Conservation (phyloP, 2,113 vertebrate genomes). For the Heptranchias perlo region DNA sequence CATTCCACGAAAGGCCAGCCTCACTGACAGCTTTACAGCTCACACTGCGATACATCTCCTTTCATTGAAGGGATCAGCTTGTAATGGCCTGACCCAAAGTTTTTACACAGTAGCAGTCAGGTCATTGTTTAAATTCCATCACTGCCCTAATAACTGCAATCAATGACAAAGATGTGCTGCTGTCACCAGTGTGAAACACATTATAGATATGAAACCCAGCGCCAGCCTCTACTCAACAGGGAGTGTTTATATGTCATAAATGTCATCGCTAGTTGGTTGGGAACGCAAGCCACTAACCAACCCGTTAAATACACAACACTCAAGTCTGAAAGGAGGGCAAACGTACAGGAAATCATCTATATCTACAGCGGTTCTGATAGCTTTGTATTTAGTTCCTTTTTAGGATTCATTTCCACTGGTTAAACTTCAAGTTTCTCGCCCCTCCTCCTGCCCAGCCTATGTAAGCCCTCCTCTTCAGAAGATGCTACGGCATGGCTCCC, state of each 20-base stretch:
- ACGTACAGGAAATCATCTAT: not conserved
- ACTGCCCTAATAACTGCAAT: not conserved
- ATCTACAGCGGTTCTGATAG: not conserved
- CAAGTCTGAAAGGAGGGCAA: not conserved
- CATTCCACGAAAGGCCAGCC: not conserved
- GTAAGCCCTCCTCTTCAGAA: too few species aligned
- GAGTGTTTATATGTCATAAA: not conserved
- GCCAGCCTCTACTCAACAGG: not conserved
- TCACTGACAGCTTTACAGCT: constrained; percentile 23
- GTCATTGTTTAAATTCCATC: not conserved
- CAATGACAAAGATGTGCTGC: not conserved
- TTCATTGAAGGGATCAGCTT: not conserved
- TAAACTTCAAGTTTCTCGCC: not conserved
- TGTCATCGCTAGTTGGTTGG: not conserved
- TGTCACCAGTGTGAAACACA: not conserved
- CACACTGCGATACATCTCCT: not conserved
- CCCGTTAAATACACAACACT: not conserved
- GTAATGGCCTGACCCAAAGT: not conserved
- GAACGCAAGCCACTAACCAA: not conserved
- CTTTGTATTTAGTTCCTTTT: not conserved
- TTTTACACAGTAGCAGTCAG: not conserved
- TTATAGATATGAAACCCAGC: not conserved
- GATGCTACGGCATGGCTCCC: too few species aligned
- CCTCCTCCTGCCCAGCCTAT: not conserved
- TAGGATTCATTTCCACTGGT: not conserved